Evolutionary conservation across 1,140 invertebrate species (phyloP), one percentile per base, ranked within the genome.

Genomic region (Telenomus remus): DNA sequence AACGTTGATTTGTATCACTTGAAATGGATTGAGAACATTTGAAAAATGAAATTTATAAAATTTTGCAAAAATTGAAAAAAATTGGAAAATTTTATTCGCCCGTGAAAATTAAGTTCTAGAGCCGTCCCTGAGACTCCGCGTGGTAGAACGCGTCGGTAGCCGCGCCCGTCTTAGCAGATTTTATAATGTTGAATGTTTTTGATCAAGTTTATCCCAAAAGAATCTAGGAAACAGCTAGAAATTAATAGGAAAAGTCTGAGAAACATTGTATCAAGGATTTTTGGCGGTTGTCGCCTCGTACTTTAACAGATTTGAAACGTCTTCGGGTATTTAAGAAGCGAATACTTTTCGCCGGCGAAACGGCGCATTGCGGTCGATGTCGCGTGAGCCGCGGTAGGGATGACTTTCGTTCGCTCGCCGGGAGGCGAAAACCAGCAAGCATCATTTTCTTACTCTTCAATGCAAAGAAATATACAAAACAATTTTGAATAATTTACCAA

Each of bases 321-420:
- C 56, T 59, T 64, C 44, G 19, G 57, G 33, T 59, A 56, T 70
- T 66, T 50, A 54, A 76, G 19, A 27, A 34, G 27, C 39, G 47
- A 65, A 44, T 39, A 51, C 65, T 49, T 70, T 65, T 66, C 46
- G 56, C 73, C 65, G 66, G 61, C 48, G 50, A 61, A 69, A 70
- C 73, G 55, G 73, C 66, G 73, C 73, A 76, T 70, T 76, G 63
- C 74, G 74, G 74, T 76, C 66, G 66, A 71, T 76, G 74, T 71
- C 61, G 61, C 55, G 57, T 35, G 61, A 15, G 35, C 56, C 0
- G 44, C 15, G 53, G 74, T 68, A 63, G 74, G 74, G 68, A 72
- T 63, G 53, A 61, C 63, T 70, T 70, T 70, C 73, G 73, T 70
- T 46, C 66, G 66, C 61, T 66, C 47, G 66, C 66, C 65, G 50